These are phyloP conservation scores for Platycheirus rosarum DNA, from an alignment of 2,888 invertebrate genomes.

Conservation along the genomic window DNA sequence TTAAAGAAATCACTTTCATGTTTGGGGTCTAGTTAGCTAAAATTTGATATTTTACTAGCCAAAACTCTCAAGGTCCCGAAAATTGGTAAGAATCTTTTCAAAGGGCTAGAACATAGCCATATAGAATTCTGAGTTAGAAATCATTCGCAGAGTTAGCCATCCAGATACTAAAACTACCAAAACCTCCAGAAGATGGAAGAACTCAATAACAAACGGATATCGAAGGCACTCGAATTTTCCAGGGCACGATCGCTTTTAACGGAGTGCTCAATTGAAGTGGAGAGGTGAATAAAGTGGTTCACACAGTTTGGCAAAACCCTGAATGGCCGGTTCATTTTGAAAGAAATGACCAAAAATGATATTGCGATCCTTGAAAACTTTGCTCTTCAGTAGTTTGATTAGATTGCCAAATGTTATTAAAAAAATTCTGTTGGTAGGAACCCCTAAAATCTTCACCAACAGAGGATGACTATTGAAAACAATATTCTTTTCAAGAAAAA, in stretches of 20 bases:
- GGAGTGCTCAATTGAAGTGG: slow-evolving; percentile 95
- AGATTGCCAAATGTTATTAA: slow-evolving; percentile 90
- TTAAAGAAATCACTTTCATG: no score
- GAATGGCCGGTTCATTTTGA: slow-evolving; percentile 96
- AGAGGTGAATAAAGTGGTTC: slow-evolving; percentile 99
- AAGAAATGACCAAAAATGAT: slow-evolving; percentile 96
- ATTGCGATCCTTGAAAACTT: slow-evolving; percentile 96
- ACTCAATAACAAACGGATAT: slow-evolving; percentile 76
- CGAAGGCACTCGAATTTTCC: slow-evolving; percentile 86
- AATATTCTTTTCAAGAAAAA: slow-evolving; percentile 80
- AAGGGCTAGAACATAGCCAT: slow-evolving; percentile 79
- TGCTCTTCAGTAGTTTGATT: slow-evolving; percentile 96
- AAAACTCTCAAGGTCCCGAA: slow-evolving; percentile 79
- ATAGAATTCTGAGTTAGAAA: slow-evolving; percentile 79
- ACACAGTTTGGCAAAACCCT: slow-evolving; percentile 96
- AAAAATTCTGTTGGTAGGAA: slow-evolving; percentile 92
- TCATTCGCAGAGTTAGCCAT: slow-evolving; percentile 78
- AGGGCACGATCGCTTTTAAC: slow-evolving; percentile 92
- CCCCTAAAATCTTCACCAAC: slow-evolving; percentile 93
- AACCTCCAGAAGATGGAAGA: slow-evolving; percentile 74
- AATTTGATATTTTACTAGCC: slow-evolving; percentile 91
- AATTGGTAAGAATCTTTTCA: slow-evolving; percentile 78
- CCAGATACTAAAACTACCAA: background rate
- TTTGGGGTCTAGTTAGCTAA: no score
- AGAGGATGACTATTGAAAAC: slow-evolving; percentile 88